These are phyloP conservation scores for Limanda limanda DNA, from an alignment of 2,113 vertebrate genomes.

Conservation along the genomic window DNA sequence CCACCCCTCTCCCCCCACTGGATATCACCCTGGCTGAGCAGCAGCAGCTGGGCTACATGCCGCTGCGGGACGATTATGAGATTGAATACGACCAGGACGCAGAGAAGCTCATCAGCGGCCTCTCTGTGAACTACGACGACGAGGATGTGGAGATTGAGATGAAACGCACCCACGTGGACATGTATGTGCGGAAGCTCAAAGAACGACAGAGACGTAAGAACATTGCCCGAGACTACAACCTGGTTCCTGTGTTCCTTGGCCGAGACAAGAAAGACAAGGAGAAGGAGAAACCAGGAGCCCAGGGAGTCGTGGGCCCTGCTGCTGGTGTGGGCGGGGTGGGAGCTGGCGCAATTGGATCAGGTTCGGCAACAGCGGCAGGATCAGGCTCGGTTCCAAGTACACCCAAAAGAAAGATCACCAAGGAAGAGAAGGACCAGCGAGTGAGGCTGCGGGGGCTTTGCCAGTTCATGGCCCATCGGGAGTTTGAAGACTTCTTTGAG, in stretches of 20 bases:
- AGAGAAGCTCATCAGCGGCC: slow-evolving; percentile 94
- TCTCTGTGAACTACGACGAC: slow-evolving; percentile 97
- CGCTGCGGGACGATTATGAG: slow-evolving; percentile 96
- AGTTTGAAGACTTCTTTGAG: slow-evolving; percentile 96
- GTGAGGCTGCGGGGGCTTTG: slow-evolving; percentile 90
- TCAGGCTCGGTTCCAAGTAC: slow-evolving; percentile 50
- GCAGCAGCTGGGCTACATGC: slow-evolving; percentile 99
- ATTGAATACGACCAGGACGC: slow-evolving; percentile 97
- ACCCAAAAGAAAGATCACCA: slow-evolving; percentile 90
- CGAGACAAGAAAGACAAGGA: slow-evolving; percentile 93
- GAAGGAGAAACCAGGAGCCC: slow-evolving; percentile 74
- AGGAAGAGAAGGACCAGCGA: slow-evolving; percentile 95
- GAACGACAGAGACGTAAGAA: slow-evolving; percentile 96
- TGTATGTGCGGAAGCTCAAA: slow-evolving; percentile 95
- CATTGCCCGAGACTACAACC: slow-evolving; percentile 93
- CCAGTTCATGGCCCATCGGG: slow-evolving; percentile 96
- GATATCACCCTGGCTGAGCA: slow-evolving; percentile 92
- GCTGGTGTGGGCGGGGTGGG: slow-evolving; percentile 35
- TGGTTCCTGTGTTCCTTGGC: slow-evolving; percentile 93
- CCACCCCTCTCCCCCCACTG: slow-evolving; percentile 91
- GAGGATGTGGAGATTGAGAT: slow-evolving; percentile 97
- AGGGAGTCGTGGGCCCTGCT: slow-evolving; percentile 20
- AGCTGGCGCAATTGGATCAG: slow-evolving; percentile 12
- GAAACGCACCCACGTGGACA: slow-evolving; percentile 96
- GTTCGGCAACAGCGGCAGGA: slow-evolving; percentile 25